Base-by-base conservation (phyloP, 2,888 invertebrate species). In the Julus scanicus region DNA sequence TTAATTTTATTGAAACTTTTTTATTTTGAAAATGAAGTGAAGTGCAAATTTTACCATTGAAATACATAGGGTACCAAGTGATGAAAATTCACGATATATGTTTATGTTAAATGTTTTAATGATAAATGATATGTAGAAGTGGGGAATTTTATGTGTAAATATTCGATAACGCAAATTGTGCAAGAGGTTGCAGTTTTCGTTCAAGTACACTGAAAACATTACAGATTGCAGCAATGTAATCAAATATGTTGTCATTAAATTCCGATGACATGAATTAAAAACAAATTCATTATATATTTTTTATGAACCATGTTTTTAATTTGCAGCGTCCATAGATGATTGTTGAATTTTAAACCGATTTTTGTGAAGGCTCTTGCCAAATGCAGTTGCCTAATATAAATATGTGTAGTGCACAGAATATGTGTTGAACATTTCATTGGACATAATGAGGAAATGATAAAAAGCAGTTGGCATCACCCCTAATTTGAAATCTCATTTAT, bases 371-470 rank as follows among this genome's bases (percentile, higher is more conserved):
- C 71, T 9, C 29, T 71, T n/a, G 17, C n/a, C 57, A n/a, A 29
- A 20, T 63, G 6, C 15, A 57, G n/a, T 17, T 5, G 5, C 57
- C 17, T 20, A 71, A 29, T 6, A 6, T 20, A 29, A 6, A 71
- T 29, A 4, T 3, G n/a, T 63, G 44, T 20, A 71, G 63, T 29
- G 20, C 20, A 1, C 6, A 71, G 20, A 20, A 57, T 57, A 29
- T 8, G 44, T 71, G 20, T 9, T 71, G 20, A 20, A 20, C 20
- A 20, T 11, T 29, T 29, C 63, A 71, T 29, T 80, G 80, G 44
- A 44, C 44, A 44, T 44, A 80, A 80, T 80, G 80, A 80, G 80
- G 80, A 80, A 80, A 80, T 80, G 37, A 80, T 80, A 29, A 13
- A 13, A 11, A 20, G 15, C 29, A 80, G 37, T 2, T 80, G 13